These are phyloP conservation scores for Drosophila leonis DNA, from an alignment of 2,888 invertebrate genomes.

Conservation along the genomic window DNA sequence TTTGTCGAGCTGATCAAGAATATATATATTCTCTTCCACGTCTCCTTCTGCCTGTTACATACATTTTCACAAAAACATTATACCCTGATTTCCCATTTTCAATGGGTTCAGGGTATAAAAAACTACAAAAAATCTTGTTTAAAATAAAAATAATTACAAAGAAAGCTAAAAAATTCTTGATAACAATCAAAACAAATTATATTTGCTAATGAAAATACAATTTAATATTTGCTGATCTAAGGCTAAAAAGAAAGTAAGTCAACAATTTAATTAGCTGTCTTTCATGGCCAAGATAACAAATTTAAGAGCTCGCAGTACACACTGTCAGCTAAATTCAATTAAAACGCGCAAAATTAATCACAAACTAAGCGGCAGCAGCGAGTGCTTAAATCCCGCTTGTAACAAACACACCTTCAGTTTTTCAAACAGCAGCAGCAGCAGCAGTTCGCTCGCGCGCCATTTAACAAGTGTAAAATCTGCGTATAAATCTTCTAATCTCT, in stretches of 20 bases:
- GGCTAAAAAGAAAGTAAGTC: not conserved
- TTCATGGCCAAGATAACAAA: conserved; percentile 13
- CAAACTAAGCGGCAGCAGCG: conserved; percentile 6
- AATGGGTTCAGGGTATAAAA: too few species aligned
- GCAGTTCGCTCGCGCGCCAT: conserved; percentile 28
- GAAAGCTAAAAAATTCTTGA: too few species aligned
- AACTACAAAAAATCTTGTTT: not conserved
- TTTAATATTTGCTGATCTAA: not conserved
- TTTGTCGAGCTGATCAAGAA: too few species aligned
- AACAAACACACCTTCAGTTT: conserved; percentile 10
- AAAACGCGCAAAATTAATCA: conserved; percentile 29
- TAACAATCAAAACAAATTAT: not conserved
- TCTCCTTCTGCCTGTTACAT: too few species aligned
- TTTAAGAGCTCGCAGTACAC: conserved; percentile 3
- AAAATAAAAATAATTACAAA: too few species aligned
- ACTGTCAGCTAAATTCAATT: conserved; percentile 44
- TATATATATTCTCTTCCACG: too few species aligned
- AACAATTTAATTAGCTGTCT: conserved; percentile 40
- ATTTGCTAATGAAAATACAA: not conserved
- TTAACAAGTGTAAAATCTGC: conserved; percentile 72
- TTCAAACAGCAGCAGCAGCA: not conserved
- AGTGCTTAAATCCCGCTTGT: conserved; percentile 8
- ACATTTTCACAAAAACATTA: too few species aligned
- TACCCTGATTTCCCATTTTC: too few species aligned
- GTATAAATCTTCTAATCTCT: conserved; percentile 75